Percentiles rank a stretch among this genome's conserved stretches.
These are phyloP conservation scores for Conus ventricosus DNA, from an alignment of 1,140 invertebrate genomes.

Conservation along the genomic window DNA sequence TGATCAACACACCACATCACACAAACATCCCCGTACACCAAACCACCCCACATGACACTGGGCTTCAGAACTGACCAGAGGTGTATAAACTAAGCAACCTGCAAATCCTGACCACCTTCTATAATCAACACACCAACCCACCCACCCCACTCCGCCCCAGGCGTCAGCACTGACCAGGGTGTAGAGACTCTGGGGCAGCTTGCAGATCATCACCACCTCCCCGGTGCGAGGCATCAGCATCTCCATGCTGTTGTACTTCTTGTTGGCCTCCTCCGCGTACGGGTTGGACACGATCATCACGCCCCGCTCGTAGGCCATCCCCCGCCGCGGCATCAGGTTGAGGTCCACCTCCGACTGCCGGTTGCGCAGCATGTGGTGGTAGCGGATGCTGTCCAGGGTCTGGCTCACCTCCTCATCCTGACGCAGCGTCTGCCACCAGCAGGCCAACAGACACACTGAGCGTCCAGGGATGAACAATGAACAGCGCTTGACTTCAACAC, in stretches of 20 bases:
- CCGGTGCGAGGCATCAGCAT: slow-evolving; percentile 67
- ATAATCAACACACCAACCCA: neutral
- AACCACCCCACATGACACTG: no score
- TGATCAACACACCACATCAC: no score
- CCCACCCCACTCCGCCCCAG: neutral
- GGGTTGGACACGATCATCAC: slow-evolving; percentile 73
- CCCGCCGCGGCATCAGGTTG: slow-evolving; percentile 69
- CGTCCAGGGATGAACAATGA: no score
- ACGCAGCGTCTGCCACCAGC: neutral
- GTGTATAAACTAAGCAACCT: no score
- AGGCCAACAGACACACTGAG: neutral
- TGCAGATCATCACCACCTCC: slow-evolving; percentile 67
- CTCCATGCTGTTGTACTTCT: slow-evolving; percentile 72
- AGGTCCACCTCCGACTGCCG: slow-evolving; percentile 71
- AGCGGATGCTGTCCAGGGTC: slow-evolving; percentile 60
- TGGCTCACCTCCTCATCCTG: slow-evolving; percentile 34
- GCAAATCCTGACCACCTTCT: no score
- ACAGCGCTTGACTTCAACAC: no score
- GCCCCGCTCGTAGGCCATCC: slow-evolving; percentile 68
- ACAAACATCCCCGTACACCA: no score
- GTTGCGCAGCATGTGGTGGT: slow-evolving; percentile 70
- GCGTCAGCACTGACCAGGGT: slow-evolving; percentile 62
- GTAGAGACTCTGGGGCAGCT: slow-evolving; percentile 71
- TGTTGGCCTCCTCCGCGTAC: slow-evolving; percentile 68
- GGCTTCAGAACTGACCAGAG: no score